A percentile compares a stretch with the other conserved stretches of the same genome.
These are phyloP conservation scores for Himalopsyche anomala DNA, from an alignment of 2,888 invertebrate genomes.

Conservation along the genomic window DNA sequence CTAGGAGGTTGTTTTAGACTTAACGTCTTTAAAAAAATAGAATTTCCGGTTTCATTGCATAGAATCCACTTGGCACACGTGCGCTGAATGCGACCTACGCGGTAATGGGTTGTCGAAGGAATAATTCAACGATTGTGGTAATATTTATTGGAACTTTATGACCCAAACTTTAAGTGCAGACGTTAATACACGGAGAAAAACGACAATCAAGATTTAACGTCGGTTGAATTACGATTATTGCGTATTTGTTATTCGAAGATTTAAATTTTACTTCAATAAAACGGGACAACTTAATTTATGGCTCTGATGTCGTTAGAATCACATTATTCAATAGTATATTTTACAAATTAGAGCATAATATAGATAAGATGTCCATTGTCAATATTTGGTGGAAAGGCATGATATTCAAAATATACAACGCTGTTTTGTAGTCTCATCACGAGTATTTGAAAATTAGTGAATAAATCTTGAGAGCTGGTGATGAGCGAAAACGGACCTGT, in stretches of 20 bases:
- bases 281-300: too few relatives aligned
- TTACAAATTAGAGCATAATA: too few relatives aligned
- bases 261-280: too few relatives aligned
- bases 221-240: background rate
- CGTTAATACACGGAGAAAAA: background rate
- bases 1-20: background rate
- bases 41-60: constrained; percentile 27
- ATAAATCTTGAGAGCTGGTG: too few relatives aligned
- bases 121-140: constrained; percentile 24
- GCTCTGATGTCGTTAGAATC: too few relatives aligned
- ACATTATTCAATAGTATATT: too few relatives aligned
- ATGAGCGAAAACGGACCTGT: too few relatives aligned
- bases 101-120: constrained; percentile 16
- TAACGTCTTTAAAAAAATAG: background rate
- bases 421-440: too few relatives aligned
- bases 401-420: too few relatives aligned
- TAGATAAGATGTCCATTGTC: too few relatives aligned
- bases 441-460: too few relatives aligned
- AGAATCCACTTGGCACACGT: background rate
- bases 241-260: background rate
- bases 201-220: background rate
- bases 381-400: too few relatives aligned
- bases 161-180: constrained; percentile 22
- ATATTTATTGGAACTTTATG: constrained; percentile 39
- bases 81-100: constrained; percentile 8